Base-by-base conservation (phyloP, 2,797 vertebrate genomes). In the Craterocephalus amniculus region DNA sequence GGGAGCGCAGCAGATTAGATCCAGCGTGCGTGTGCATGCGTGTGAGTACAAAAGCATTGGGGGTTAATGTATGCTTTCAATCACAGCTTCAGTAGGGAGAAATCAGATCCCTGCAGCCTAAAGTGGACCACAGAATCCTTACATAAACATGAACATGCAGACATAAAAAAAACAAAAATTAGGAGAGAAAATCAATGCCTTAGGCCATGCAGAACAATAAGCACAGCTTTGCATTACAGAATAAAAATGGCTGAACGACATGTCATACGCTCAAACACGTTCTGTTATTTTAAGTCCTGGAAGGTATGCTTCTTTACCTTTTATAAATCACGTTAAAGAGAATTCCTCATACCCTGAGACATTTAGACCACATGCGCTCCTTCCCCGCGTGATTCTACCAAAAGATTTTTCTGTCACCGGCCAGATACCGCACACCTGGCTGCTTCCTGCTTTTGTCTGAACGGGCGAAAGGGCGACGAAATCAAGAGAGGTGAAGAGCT, bases 31-130 rank as follows among this genome's bases (percentile, higher is more conserved):
- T 63, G 67, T 59, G 71, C 49, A 58, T 72, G 61, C 67, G 54
- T 67, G 62, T 54, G 59, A 49, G 49, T 57, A 10, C 0, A 27
- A 24, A 40, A 70, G 58, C 63, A 52, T 64, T 72, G 54, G 74
- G 67, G 80, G 84, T 87, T 90, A 87, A 91, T 91, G 90, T 88
- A 79, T 91, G 90, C 90, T 87, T 91, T 90, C 87, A 91, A 88
- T 91, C 88, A 90, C 73, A 68, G 63, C 83, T 80, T 67, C 13
- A 69, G 62, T 66, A 73, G 72, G 79, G 71, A 72, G 91, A 89
- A 91, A 90, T 91, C 68, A 82, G 89, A 91, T 86, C 87, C 86
- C 79, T 56, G 67, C 78, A 77, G 80, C 22, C 40, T 48, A 31
- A 74, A 32, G 51, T 70, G 29, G 74, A 78, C 58, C 72, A 75